Evolutionary conservation across 2,113 vertebrate genomes (phyloP).

Genomic region (Calidris pygmaea): DNA sequence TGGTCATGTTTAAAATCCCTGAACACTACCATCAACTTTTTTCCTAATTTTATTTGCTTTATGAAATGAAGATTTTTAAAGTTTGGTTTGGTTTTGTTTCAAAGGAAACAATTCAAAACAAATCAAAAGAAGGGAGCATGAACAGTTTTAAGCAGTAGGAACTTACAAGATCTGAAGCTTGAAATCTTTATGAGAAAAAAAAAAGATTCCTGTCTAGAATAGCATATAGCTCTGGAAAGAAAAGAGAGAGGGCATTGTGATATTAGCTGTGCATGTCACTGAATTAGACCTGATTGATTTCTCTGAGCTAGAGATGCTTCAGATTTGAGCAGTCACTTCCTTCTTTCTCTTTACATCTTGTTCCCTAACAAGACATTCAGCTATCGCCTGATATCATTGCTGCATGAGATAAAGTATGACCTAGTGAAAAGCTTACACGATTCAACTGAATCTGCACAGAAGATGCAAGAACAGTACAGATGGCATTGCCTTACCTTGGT

Average conservation of each 20-base stretch:
- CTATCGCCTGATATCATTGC: not conserved
- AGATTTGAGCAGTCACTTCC: not conserved
- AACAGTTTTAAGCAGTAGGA: not conserved
- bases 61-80: not conserved
- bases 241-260: not conserved
- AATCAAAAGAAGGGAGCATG: not conserved
- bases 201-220: not conserved
- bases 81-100: not conserved
- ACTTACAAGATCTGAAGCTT: not conserved
- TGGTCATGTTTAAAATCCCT: not conserved
- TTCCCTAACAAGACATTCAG: not conserved
- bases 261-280: fast-evolving
- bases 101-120: not conserved
- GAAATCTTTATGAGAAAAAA: not conserved
- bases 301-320: not conserved
- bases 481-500: not conserved
- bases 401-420: not conserved
- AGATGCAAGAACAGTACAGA: not conserved
- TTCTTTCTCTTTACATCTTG: not conserved
- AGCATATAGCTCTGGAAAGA: not conserved
- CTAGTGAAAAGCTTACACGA: not conserved
- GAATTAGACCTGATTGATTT: not conserved
- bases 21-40: not conserved
- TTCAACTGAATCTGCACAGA: not conserved
- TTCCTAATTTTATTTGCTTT: not conserved